phyloP scores from a whole-genome alignment of 2,888 invertebrate species.

The Tyria jacobaeae region DNA sequence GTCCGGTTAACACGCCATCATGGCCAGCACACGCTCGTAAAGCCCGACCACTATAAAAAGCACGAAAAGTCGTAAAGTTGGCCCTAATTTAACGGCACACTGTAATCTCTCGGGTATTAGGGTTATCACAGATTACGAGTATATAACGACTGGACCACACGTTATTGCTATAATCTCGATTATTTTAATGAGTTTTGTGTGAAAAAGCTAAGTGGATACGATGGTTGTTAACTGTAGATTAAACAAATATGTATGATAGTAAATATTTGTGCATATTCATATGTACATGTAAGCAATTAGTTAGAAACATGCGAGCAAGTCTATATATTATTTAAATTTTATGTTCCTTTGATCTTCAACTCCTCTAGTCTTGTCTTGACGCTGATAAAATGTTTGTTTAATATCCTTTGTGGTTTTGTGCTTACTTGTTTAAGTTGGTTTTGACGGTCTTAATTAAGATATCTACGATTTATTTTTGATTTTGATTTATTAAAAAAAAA shows the following conservation, averaged over 20 bases:
- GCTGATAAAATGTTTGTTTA: not conserved
- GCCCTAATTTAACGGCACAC: conserved; percentile 43
- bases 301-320: too few species aligned
- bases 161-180: conserved; percentile 6
- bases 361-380: not conserved
- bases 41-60: conserved; percentile 47
- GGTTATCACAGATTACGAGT: conserved; percentile 32
- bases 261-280: not conserved
- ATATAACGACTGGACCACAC: conserved; percentile 11
- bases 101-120: conserved; percentile 35
- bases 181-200: not conserved
- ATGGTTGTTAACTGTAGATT: not conserved
- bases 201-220: not conserved
- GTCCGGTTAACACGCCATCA: conserved; percentile 29
- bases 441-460: not conserved
- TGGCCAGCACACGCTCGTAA: conserved; percentile 38
- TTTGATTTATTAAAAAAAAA: too few species aligned
- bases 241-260: not conserved
- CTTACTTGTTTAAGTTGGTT: not conserved
- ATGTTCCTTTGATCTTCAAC: not conserved
- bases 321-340: too few species aligned
- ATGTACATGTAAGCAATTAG: too few species aligned
- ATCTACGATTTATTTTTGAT: too few species aligned
- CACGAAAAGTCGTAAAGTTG: conserved; percentile 42
- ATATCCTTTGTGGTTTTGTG: not conserved